phyloP scores from a whole-genome alignment of 1,140 invertebrate genomes.

The Monomorium pharaonis region DNA sequence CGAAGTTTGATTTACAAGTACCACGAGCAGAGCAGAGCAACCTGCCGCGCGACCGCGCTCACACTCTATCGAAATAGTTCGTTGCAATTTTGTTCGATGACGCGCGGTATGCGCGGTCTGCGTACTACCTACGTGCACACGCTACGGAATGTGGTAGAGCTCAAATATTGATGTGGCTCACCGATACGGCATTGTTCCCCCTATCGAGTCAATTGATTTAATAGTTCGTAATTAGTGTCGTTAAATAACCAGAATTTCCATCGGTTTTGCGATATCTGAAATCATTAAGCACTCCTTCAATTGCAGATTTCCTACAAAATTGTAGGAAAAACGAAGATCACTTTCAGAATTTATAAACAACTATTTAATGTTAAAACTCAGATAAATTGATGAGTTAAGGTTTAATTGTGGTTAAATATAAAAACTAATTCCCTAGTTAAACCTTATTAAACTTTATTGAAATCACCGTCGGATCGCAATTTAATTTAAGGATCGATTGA shows the following conservation, averaged over 20 bases:
- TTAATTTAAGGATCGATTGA: background rate
- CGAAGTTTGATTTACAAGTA: conserved; percentile 40
- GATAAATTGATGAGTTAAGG: background rate
- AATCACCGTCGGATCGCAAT: background rate
- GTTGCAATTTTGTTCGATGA: conserved; percentile 47
- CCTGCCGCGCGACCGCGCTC: background rate
- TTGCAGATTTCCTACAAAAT: background rate
- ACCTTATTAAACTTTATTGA: background rate
- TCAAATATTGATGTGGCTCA: conserved; percentile 46
- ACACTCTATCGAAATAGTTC: conserved; percentile 16
- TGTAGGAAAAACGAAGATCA: background rate
- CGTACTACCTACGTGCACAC: background rate
- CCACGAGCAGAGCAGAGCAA: background rate
- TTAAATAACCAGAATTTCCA: conserved; percentile 32
- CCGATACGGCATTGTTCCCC: conserved; percentile 27
- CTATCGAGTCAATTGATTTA: conserved; percentile 39
- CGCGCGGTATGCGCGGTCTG: conserved; percentile 2
- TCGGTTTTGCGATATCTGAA: background rate
- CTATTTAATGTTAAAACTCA: background rate
- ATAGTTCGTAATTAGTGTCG: conserved; percentile 31
- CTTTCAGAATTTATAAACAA: background rate
- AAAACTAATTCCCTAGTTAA: background rate
- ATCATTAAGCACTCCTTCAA: background rate
- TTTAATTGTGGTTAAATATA: background rate
- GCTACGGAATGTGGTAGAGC: conserved; percentile 13